Conservation (phyloP, 2,113 vertebrate genomes). For the Pseudorectes ferrugineus region DNA sequence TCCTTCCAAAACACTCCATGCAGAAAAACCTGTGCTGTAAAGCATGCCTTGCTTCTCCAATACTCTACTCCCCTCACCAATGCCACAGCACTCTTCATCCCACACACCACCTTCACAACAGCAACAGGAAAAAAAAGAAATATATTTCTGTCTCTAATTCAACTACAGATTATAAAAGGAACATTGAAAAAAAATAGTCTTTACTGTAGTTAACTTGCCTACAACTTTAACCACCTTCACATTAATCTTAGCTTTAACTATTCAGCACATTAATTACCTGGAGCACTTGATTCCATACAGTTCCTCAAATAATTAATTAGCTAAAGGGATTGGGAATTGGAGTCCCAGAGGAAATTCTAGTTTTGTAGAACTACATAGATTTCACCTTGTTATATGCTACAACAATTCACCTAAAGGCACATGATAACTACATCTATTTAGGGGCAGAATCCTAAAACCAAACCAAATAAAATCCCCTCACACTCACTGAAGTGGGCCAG, state of each 20-base stretch:
- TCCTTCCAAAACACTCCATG: not conserved
- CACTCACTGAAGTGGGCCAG: not conserved
- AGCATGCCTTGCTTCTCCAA: not conserved
- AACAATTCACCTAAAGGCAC: not conserved
- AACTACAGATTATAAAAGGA: not conserved
- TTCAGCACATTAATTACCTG: constrained; percentile 38
- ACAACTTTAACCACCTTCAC: constrained; percentile 32
- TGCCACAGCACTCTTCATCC: not conserved
- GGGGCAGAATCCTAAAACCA: not conserved
- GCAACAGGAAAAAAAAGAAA: not conserved
- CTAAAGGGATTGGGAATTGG: not conserved
- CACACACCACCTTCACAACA: not conserved
- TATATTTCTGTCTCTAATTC: not conserved
- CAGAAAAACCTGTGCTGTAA: not conserved
- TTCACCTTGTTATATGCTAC: not conserved
- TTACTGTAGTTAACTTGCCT: constrained; percentile 39
- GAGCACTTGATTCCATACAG: not conserved
- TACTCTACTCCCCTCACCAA: not conserved
- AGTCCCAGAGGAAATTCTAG: constrained; percentile 20
- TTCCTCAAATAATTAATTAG: constrained; percentile 56
- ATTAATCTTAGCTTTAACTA: not conserved
- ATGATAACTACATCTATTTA: not conserved
- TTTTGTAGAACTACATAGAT: not conserved
- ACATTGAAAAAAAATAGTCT: not conserved
- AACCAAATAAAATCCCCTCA: not conserved